Percentiles rank a stretch among this genome's conserved stretches.
Evolutionary conservation across 2,113 vertebrate genomes (phyloP).

Genomic region (Corvus hawaiiensis): DNA sequence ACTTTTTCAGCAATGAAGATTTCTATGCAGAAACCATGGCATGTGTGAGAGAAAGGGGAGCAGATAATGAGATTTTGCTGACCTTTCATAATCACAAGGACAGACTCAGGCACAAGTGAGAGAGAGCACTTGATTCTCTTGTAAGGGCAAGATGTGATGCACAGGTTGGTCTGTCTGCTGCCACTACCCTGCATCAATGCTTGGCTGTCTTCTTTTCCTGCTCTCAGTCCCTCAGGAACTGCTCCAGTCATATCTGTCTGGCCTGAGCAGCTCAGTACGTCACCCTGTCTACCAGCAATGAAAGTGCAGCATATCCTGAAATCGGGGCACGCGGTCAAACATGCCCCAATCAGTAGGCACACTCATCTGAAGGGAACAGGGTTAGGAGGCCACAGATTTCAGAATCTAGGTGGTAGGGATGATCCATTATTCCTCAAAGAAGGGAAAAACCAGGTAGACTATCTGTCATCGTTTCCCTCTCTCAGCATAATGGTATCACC

Average conservation of each 20-base stretch:
- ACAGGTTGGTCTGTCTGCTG: conserved; percentile 45
- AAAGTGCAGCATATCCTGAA: conserved; percentile 40
- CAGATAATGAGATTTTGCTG: not conserved
- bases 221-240: conserved; percentile 32
- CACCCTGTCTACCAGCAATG: conserved; percentile 47
- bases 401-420: not conserved
- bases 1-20: not conserved
- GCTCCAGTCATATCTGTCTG: conserved; percentile 31
- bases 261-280: conserved; percentile 29
- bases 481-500: not conserved
- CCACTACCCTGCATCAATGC: conserved; percentile 7
- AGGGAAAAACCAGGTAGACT: not conserved
- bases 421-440: not conserved
- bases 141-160: not conserved
- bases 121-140: not conserved
- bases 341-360: not conserved
- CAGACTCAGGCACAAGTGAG: not conserved
- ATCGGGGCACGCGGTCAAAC: conserved; percentile 60
- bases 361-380: not conserved
- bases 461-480: not conserved
- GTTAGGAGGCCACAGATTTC: not conserved
- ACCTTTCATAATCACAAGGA: not conserved
- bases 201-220: not conserved
- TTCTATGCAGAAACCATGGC: not conserved
- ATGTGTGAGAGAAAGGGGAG: not conserved